Conservation (phyloP, 2,888 invertebrate species). For the Brassicogethes aeneus region DNA sequence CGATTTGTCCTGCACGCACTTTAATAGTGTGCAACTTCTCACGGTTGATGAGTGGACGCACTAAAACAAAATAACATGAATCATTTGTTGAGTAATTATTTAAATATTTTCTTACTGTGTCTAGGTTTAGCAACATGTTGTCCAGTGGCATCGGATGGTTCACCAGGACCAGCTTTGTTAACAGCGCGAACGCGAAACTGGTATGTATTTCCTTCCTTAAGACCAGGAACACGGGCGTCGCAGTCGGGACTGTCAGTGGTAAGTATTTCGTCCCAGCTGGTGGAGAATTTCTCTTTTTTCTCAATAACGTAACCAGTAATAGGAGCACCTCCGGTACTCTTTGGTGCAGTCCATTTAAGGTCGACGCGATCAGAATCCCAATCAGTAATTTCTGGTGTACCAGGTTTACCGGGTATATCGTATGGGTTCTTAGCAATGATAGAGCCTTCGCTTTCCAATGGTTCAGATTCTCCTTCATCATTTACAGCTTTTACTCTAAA, state of each 20-base stretch:
- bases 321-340: constrained; percentile 68
- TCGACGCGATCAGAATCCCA: constrained; percentile 87
- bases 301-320: constrained; percentile 84
- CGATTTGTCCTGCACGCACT: constrained; percentile 81
- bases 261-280: constrained; percentile 72
- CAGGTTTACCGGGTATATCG: constrained; percentile 79
- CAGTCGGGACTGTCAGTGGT: constrained; percentile 65
- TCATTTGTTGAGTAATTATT: constrained; percentile 3
- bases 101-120: constrained; percentile 69
- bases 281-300: constrained; percentile 73
- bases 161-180: constrained; percentile 90
- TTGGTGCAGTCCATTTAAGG: constrained; percentile 74
- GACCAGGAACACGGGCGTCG: constrained; percentile 74
- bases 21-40: constrained; percentile 83
- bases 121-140: constrained; percentile 82
- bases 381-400: constrained; percentile 75
- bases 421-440: constrained; percentile 95
- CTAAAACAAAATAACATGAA: constrained; percentile 43
- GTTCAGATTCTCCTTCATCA: constrained; percentile 92
- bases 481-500: constrained; percentile 91
- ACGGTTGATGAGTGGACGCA: constrained; percentile 91
- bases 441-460: constrained; percentile 81
- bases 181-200: constrained; percentile 93
- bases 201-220: constrained; percentile 86
- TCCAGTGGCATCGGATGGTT: constrained; percentile 82